Conservation (phyloP, 2,797 vertebrate species). For the Danio jaintianensis region DNA sequence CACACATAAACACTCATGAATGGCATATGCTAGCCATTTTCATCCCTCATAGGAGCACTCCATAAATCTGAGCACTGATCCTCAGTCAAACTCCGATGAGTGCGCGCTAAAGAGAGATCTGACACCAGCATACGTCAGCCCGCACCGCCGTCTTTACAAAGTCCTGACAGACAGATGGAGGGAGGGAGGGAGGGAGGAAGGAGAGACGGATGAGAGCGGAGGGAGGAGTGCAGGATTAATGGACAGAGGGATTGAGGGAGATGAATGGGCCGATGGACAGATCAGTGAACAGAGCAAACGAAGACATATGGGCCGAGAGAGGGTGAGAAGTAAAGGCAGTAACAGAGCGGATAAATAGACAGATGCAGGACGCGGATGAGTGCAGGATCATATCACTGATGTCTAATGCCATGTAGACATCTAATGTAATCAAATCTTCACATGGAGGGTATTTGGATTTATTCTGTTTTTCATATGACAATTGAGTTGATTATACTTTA, state of each 20-base stretch:
- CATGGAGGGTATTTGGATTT: too few species aligned
- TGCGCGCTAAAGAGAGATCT: conserved; percentile 46
- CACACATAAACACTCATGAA: neutral
- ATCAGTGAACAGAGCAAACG: conserved; percentile 73
- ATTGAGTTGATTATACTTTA: too few species aligned
- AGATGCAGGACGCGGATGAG: conserved; percentile 47
- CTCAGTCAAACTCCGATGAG: conserved; percentile 42
- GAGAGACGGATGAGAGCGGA: conserved; percentile 49
- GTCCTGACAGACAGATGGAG: conserved; percentile 59
- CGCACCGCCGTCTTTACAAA: conserved; percentile 51
- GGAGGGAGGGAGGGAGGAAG: conserved; percentile 53
- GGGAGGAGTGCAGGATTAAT: conserved; percentile 68
- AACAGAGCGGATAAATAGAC: conserved; percentile 70
- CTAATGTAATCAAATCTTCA: too few species aligned
- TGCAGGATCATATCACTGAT: conserved; percentile 49
- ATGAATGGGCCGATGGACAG: conserved; percentile 77
- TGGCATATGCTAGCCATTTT: neutral
- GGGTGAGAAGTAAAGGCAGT: conserved; percentile 62
- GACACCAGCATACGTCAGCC: conserved; percentile 54
- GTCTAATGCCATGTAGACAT: conserved; percentile 24
- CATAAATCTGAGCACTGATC: conserved; percentile 22
- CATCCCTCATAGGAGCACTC: neutral
- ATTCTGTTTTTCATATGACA: too few species aligned
- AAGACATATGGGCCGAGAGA: conserved; percentile 69
- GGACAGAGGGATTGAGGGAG: conserved; percentile 66